Evolutionary conservation across 1,140 invertebrate genomes (phyloP).

Genomic region (Papilio helenus): DNA sequence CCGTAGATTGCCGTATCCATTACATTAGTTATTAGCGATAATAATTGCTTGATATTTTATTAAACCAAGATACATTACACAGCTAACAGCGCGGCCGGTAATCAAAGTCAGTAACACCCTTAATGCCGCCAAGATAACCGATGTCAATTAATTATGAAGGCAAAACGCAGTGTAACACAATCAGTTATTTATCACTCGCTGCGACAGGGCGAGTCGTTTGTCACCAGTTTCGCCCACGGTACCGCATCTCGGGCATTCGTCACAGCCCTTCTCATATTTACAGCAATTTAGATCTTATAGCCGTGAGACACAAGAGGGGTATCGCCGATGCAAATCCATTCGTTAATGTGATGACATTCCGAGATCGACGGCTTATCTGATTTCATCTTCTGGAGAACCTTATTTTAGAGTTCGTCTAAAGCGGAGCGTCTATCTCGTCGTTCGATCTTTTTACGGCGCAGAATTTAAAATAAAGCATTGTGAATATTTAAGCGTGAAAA

Average conservation of each 20-base stretch:
- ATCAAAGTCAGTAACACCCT: constrained; percentile 59
- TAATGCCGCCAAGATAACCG: constrained; percentile 67
- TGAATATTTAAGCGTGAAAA: constrained; percentile 21
- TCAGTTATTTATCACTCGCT: constrained; percentile 80
- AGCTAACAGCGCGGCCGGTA: constrained; percentile 53
- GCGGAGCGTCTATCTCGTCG: constrained; percentile 52
- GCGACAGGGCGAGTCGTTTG: constrained; percentile 77
- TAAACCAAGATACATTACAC: constrained; percentile 49
- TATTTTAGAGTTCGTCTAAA: constrained; percentile 66
- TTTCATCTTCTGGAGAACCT: constrained; percentile 71
- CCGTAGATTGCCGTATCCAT: constrained; percentile 58
- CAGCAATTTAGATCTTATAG: constrained; percentile 58
- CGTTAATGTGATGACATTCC: constrained; percentile 74
- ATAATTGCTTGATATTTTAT: constrained; percentile 58
- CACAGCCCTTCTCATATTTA: constrained; percentile 51
- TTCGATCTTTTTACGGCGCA: constrained; percentile 56
- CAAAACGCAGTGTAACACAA: constrained; percentile 80
- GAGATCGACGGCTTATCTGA: constrained; percentile 74
- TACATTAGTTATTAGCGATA: constrained; percentile 54
- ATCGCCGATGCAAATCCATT: constrained; percentile 55
- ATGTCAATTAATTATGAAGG: constrained; percentile 79
- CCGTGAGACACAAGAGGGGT: constrained; percentile 51
- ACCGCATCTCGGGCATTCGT: constrained; percentile 71
- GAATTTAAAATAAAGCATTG: constrained; percentile 42
- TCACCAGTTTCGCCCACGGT: constrained; percentile 76